A percentile compares a stretch with the other conserved stretches of the same genome.
These are phyloP conservation scores for Caenorhabditis doughertyi DNA, from an alignment of 2,888 invertebrate species.

Conservation along the genomic window DNA sequence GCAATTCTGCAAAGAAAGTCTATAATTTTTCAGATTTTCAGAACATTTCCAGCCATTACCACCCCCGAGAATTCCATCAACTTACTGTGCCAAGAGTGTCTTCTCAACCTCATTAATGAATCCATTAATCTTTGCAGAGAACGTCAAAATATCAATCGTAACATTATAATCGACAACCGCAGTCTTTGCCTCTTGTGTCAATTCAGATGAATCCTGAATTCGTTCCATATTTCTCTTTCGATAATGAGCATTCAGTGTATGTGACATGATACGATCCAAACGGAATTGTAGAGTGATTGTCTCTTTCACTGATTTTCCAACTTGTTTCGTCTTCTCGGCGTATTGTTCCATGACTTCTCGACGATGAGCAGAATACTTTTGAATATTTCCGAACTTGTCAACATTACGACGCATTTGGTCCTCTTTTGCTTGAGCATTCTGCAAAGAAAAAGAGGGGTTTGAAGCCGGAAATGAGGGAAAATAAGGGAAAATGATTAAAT, in stretches of 20 bases:
- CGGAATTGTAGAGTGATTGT: conserved; percentile 20
- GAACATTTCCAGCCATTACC: no score
- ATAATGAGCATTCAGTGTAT: conserved; percentile 3
- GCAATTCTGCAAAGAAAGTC: no score
- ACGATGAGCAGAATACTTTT: conserved; percentile 2
- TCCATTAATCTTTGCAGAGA: conserved; percentile 13
- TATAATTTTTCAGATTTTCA: no score
- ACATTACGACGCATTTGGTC: neutral
- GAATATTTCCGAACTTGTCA: conserved; percentile 10
- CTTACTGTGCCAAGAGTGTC: conserved; percentile 31
- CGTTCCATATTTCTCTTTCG: conserved; percentile 38
- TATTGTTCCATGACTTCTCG: conserved; percentile 14
- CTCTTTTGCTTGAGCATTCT: neutral
- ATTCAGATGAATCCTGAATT: neutral
- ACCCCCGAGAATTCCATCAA: no score
- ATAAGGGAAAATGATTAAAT: no score
- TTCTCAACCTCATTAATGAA: conserved; percentile 50
- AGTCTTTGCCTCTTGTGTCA: conserved; percentile 27
- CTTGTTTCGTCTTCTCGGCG: neutral
- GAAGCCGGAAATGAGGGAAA: no score
- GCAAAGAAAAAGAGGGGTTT: neutral
- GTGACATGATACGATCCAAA: conserved; percentile 6
- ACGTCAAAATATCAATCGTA: conserved; percentile 48
- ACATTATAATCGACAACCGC: conserved; percentile 33
- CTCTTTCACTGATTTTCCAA: neutral